Evolutionary conservation across 2,888 invertebrate genomes (phyloP).

Genomic region (Polietes domitor): DNA sequence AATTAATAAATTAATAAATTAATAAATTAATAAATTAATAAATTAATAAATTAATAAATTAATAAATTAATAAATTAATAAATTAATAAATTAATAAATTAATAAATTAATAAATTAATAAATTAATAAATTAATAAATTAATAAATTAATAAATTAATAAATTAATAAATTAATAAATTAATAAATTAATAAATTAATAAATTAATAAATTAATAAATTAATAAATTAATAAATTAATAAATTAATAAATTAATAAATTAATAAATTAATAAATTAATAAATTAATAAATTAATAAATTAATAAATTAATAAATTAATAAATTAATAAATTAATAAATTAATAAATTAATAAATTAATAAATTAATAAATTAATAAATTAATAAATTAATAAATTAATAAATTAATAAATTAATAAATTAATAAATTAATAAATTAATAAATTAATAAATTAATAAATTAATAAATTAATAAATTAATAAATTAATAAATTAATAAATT

Average conservation of each 20-base stretch:
- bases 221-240: not conserved
- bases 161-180: not conserved
- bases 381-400: not conserved
- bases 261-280: not conserved
- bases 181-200: not conserved
- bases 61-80: conserved; percentile 41
- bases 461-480: not conserved
- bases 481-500: not conserved
- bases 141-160: not conserved
- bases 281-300: not conserved
- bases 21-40: conserved; percentile 42
- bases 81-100: conserved; percentile 27
- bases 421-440: not conserved
- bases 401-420: not conserved
- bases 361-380: not conserved
- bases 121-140: not conserved
- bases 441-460: not conserved
- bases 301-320: not conserved
- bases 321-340: not conserved
- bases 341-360: not conserved
- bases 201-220: not conserved
- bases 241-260: not conserved
- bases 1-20: conserved; percentile 41
- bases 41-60: conserved; percentile 40
- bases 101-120: not conserved